A percentile compares a stretch with the other conserved stretches of the same genome.
Conservation (phyloP, 1,140 invertebrate genomes). For the Drosophila baimaii region DNA sequence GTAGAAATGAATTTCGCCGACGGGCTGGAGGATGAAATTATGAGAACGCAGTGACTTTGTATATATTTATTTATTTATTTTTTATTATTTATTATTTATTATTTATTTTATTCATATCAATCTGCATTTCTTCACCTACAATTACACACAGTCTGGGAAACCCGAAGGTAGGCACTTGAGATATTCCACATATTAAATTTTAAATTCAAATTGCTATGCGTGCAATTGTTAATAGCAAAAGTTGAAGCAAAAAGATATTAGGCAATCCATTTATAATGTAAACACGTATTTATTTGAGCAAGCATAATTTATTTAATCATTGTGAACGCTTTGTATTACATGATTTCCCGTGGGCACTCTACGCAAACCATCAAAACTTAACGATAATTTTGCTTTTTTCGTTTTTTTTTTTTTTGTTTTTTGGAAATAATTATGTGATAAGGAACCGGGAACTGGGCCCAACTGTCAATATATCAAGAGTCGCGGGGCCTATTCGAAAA, state of each 20-base stretch:
- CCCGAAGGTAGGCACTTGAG: constrained; percentile 15
- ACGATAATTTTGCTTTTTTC: constrained; percentile 22
- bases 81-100: no score
- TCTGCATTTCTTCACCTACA: neutral
- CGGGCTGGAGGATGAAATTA: neutral
- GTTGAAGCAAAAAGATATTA: constrained; percentile 19
- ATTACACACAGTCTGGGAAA: neutral
- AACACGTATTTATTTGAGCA: constrained; percentile 36
- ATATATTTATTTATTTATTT: neutral
- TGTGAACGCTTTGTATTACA: constrained; percentile 28
- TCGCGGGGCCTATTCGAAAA: constrained; percentile 43
- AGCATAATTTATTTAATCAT: constrained; percentile 46
- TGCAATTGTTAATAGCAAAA: constrained; percentile 19
- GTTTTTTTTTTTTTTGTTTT: no score
- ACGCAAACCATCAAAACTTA: constrained; percentile 11
- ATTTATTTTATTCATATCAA: neutral
- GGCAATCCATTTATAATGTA: constrained; percentile 29
- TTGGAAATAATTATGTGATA: constrained; percentile 42
- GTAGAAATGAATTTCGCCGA: constrained; percentile 5
- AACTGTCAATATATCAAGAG: constrained; percentile 61
- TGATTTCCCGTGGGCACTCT: constrained; percentile 20
- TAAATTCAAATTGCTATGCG: constrained; percentile 26
- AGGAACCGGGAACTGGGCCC: constrained; percentile 42
- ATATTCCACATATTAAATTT: constrained; percentile 39
- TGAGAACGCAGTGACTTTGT: neutral